Conservation (phyloP, 2,888 invertebrate genomes). For the Cheiracanthium punctorium region DNA sequence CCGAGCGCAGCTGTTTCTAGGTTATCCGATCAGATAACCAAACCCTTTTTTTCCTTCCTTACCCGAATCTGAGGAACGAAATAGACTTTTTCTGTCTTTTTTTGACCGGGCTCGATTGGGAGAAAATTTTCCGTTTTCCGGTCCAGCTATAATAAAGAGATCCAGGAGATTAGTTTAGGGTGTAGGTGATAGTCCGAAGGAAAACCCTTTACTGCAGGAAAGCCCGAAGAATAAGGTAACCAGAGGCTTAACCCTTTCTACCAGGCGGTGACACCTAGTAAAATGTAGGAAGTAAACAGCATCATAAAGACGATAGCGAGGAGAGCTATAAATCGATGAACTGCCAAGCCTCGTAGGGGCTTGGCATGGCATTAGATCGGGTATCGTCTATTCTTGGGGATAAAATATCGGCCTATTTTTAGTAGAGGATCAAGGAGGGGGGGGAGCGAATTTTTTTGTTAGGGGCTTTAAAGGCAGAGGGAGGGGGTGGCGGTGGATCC, state of each 20-base stretch:
- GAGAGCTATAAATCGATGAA: slow-evolving; percentile 41
- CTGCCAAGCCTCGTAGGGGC: slow-evolving; percentile 39
- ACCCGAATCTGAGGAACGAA: background rate
- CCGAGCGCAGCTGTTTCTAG: background rate
- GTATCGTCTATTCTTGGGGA: slow-evolving; percentile 58
- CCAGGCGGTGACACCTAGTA: slow-evolving; percentile 44
- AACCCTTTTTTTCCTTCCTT: no score
- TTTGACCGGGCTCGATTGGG: slow-evolving; percentile 27
- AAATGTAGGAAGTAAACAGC: slow-evolving; percentile 68
- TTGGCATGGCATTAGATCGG: slow-evolving; percentile 61
- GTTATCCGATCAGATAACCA: slow-evolving; percentile 44
- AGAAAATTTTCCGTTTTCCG: slow-evolving; percentile 38
- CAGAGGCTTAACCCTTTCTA: slow-evolving; percentile 52
- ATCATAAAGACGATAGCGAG: slow-evolving; percentile 43
- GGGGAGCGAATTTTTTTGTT: slow-evolving; percentile 40
- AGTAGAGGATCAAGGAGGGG: slow-evolving; percentile 29
- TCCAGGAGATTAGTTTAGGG: slow-evolving; percentile 58
- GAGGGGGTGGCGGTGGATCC: no score
- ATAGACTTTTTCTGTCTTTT: slow-evolving; percentile 55
- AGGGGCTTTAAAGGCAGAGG: slow-evolving; percentile 21
- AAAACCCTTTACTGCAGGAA: slow-evolving; percentile 43
- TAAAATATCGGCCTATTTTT: slow-evolving; percentile 69
- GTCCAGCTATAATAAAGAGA: slow-evolving; percentile 55
- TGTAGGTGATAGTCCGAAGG: slow-evolving; percentile 41
- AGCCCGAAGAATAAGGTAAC: slow-evolving; percentile 30